These are phyloP conservation scores for Amblyopsis rosae DNA, from an alignment of 2,113 vertebrate species.

Conservation along the genomic window DNA sequence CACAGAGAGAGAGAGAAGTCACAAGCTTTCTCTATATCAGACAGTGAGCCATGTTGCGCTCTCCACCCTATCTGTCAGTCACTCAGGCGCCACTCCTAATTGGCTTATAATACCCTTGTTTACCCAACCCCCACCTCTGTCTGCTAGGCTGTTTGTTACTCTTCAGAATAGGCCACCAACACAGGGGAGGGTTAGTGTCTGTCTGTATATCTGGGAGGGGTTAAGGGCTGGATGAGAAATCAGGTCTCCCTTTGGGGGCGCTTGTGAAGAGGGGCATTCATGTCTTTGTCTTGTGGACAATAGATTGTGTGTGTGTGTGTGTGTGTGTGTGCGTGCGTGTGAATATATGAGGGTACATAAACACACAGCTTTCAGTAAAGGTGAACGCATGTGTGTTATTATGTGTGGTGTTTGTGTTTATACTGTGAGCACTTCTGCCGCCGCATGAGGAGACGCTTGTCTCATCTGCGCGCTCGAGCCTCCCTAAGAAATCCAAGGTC, in stretches of 20 bases:
- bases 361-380: neutral
- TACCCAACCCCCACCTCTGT: constrained; percentile 59
- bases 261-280: constrained; percentile 57
- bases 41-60: constrained; percentile 46
- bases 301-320: constrained; percentile 32
- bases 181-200: constrained; percentile 59
- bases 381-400: constrained; percentile 10
- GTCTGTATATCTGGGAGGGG: constrained; percentile 38
- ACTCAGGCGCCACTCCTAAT: constrained; percentile 67
- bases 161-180: constrained; percentile 58
- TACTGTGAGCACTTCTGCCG: neutral
- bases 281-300: constrained; percentile 63
- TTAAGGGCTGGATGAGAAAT: constrained; percentile 64
- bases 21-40: constrained; percentile 50
- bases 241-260: constrained; percentile 57
- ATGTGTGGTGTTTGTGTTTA: constrained; percentile 20
- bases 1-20: constrained; percentile 29
- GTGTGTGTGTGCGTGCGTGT: constrained; percentile 4
- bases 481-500: constrained; percentile 57
- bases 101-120: constrained; percentile 72
- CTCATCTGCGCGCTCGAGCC: constrained; percentile 47
- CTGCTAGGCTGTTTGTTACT: constrained; percentile 65
- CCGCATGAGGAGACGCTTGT: constrained; percentile 38
- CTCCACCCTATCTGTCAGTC: constrained; percentile 66
- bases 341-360: neutral